phyloP scores from a whole-genome alignment of 1,140 invertebrate genomes.

The Cherax destructor region DNA sequence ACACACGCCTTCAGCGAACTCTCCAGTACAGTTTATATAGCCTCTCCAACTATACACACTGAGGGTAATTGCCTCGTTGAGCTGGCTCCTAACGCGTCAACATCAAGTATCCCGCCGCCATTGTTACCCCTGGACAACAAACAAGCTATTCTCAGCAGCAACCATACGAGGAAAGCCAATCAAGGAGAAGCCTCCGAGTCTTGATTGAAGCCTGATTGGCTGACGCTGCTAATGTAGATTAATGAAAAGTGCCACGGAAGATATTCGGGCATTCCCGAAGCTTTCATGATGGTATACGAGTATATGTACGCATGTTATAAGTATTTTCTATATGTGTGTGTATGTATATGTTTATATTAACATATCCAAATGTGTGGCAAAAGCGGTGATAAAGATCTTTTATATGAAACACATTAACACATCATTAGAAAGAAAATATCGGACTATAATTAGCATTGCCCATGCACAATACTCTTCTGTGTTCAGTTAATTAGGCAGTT shows the following conservation, averaged over 20 bases:
- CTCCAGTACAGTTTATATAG: background rate
- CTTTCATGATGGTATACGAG: too few relatives aligned
- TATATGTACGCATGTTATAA: background rate
- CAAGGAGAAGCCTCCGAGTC: background rate
- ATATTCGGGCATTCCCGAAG: background rate
- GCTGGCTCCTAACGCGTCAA: background rate
- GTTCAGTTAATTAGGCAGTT: too few relatives aligned
- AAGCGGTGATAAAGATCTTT: too few relatives aligned
- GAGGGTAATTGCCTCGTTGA: background rate
- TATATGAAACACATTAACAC: too few relatives aligned
- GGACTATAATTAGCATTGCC: too few relatives aligned
- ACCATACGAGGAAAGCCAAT: background rate
- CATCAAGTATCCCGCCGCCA: background rate
- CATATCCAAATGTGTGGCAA: too few relatives aligned
- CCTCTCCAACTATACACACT: background rate
- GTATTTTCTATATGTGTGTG: too few relatives aligned
- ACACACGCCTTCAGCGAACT: too few relatives aligned
- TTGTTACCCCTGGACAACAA: background rate
- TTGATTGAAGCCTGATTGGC: background rate
- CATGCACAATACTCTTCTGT: too few relatives aligned
- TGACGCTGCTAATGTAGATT: background rate
- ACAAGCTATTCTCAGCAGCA: background rate
- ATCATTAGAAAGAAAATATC: too few relatives aligned
- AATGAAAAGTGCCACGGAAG: background rate
- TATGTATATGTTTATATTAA: too few relatives aligned